Evolutionary conservation across 1,140 invertebrate species (phyloP).

Genomic region (Tigriopus japonicus): DNA sequence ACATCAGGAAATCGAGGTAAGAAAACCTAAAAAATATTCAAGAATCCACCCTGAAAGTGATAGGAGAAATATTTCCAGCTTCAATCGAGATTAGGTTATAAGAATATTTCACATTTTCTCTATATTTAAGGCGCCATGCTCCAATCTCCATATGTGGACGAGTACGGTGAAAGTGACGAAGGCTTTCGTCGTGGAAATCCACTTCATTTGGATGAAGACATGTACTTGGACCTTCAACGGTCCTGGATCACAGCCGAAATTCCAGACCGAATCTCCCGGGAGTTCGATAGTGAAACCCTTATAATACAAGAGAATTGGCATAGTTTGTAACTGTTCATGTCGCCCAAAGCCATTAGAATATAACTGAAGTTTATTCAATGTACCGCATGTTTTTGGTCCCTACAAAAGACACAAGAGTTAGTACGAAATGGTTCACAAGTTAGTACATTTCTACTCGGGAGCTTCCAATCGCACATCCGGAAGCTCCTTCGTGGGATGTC

Average conservation of each 20-base stretch:
- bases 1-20: not conserved
- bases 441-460: too few species aligned
- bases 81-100: too few species aligned
- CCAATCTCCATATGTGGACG: conserved; percentile 81
- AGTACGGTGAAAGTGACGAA: conserved; percentile 95
- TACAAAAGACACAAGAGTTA: too few species aligned
- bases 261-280: conserved; percentile 70
- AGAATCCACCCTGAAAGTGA: too few species aligned
- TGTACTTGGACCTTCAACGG: conserved; percentile 50
- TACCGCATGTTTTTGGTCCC: too few species aligned
- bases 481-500: conserved; percentile 11
- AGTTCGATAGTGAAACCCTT: conserved; percentile 36
- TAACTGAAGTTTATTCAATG: too few species aligned
- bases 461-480: conserved; percentile 4
- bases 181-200: conserved; percentile 83
- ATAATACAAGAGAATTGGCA: not conserved
- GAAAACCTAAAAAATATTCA: too few species aligned
- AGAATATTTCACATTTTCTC: not conserved
- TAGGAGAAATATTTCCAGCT: too few species aligned
- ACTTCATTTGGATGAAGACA: conserved; percentile 55
- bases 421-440: too few species aligned
- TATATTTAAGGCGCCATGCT: conserved; percentile 49
- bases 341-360: too few species aligned
- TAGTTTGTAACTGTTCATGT: not conserved
- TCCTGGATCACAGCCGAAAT: conserved; percentile 80